Base-by-base conservation (phyloP, 2,797 vertebrate genomes). In the Gouania willdenowi region DNA sequence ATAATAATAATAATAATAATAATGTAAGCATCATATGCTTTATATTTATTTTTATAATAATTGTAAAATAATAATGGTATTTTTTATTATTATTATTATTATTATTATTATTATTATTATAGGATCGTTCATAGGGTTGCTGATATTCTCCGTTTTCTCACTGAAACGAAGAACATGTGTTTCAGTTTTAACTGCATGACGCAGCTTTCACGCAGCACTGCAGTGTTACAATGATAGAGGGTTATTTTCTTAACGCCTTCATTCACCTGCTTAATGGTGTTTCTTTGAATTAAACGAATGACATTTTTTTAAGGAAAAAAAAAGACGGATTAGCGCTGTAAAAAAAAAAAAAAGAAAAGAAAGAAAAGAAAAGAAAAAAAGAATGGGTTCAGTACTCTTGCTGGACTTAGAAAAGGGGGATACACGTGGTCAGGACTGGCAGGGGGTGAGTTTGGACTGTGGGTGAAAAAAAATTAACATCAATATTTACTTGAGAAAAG, bases 81-180 rank as follows among this genome's bases (percentile, higher is more conserved):
- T n/a, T n/a, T n/a, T n/a, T n/a, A n/a, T n/a, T n/a, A n/a, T n/a
- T n/a, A n/a, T n/a, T n/a, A n/a, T n/a, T n/a, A n/a, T n/a, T n/a
- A n/a, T n/a, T n/a, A n/a, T n/a, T n/a, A n/a, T n/a, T n/a, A n/a
- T n/a, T n/a, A n/a, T n/a, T n/a, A n/a, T n/a, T n/a, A n/a, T n/a
- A n/a, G n/a, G n/a, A n/a, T n/a, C n/a, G n/a, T n/a, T n/a, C n/a
- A n/a, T n/a, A n/a, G n/a, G 26, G 8, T 0, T 46, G 18, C 47
- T 53, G 45, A 58, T 29, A 40, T 52, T 23, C n/a, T n/a, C 26
- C 19, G 40, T 50, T 18, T 4, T 24, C 18, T 17, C 33, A 43
- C 34, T 87, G 85, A 90, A 91, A 81, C 49, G 75, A 41, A 69
- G 69, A 83, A 85, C 91, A 93, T 88, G 88, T 92, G 91, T 88